Evolutionary conservation across 1,140 invertebrate species (phyloP).

Genomic region (Drosophila sechellia): DNA sequence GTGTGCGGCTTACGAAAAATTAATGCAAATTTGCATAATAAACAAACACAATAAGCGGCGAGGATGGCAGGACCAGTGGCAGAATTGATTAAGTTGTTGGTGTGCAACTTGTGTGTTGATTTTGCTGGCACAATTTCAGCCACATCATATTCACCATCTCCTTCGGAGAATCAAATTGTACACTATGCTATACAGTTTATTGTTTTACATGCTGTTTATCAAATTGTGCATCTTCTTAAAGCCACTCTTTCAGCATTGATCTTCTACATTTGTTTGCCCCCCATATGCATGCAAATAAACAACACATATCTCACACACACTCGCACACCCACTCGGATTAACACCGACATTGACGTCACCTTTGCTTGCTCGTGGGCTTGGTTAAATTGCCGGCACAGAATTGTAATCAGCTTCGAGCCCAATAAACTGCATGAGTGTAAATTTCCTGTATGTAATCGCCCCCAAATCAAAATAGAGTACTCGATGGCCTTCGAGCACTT

Average conservation of each 20-base stretch:
- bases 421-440: slow-evolving; percentile 62
- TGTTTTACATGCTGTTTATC: slow-evolving; percentile 27
- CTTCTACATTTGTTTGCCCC: slow-evolving; percentile 43
- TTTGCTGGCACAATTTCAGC: slow-evolving; percentile 2
- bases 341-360: slow-evolving; percentile 45
- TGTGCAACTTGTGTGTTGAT: slow-evolving; percentile 19
- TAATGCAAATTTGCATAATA: slow-evolving; percentile 80
- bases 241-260: slow-evolving; percentile 25
- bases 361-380: slow-evolving; percentile 20
- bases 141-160: slow-evolving; percentile 1
- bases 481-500: slow-evolving; percentile 47
- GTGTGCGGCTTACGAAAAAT: slow-evolving; percentile 63
- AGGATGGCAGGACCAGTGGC: slow-evolving; percentile 42
- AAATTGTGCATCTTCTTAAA: slow-evolving; percentile 21
- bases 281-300: slow-evolving; percentile 43
- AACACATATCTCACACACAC: slow-evolving; percentile 10
- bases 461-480: slow-evolving; percentile 47
- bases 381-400: slow-evolving; percentile 61
- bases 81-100: slow-evolving; percentile 43
- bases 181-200: neutral
- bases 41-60: slow-evolving; percentile 71
- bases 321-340: slow-evolving; percentile 1
- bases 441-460: slow-evolving; percentile 73
- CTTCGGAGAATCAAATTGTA: neutral
- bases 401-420: slow-evolving; percentile 65